These are phyloP conservation scores for Drosophila eugracilis DNA, from an alignment of 1,140 invertebrate species.

Conservation along the genomic window DNA sequence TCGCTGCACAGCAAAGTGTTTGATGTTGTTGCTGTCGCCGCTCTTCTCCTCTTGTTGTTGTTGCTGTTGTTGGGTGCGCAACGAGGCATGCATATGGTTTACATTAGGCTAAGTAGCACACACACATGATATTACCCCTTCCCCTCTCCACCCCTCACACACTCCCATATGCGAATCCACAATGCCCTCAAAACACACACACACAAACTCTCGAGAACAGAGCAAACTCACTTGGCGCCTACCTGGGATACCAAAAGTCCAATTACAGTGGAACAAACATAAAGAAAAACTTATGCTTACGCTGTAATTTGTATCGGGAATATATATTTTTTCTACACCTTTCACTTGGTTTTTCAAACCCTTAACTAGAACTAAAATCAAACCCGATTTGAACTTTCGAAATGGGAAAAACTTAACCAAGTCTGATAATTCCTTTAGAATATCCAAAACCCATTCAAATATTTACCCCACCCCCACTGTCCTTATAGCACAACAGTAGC, in stretches of 20 bases:
- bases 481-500: constrained; percentile 1
- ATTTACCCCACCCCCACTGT: constrained; percentile 7
- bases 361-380: too few species aligned
- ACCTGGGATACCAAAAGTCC: constrained; percentile 33
- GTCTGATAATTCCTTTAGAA: too few species aligned
- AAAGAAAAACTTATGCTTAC: neutral
- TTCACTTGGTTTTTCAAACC: too few species aligned
- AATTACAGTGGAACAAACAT: constrained; percentile 23
- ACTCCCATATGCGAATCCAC: constrained; percentile 12
- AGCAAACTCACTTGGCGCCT: constrained; percentile 58
- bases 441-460: neutral
- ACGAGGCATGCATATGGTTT: constrained; percentile 75
- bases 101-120: constrained; percentile 81
- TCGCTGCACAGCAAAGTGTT: constrained; percentile 72
- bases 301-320: too few species aligned
- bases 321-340: too few species aligned
- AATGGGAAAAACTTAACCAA: too few species aligned
- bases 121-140: constrained; percentile 14
- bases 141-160: constrained; percentile 3
- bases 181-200: constrained; percentile 5
- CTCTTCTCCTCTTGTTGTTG: constrained; percentile 17
- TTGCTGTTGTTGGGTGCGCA: constrained; percentile 53
- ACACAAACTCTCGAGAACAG: constrained; percentile 11
- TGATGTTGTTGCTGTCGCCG: constrained; percentile 51
- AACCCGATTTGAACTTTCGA: too few species aligned